Percentiles rank a stretch among this genome's conserved stretches.
Conservation (phyloP, 2,797 vertebrate species). For the Pseudocheirus occidentalis region DNA sequence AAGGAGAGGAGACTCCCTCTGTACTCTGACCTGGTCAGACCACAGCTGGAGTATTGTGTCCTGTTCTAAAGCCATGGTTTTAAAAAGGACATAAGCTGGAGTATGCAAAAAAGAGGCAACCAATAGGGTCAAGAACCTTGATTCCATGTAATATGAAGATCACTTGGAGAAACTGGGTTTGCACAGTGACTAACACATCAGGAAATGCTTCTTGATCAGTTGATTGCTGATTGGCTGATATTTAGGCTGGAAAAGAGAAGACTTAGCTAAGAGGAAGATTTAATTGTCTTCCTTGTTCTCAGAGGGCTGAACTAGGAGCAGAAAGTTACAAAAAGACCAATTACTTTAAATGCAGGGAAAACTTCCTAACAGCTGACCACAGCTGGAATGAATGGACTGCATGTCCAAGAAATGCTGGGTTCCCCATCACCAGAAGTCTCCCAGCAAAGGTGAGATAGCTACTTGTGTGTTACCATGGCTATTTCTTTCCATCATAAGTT, state of each 20-base stretch:
- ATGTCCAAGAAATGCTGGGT: neutral
- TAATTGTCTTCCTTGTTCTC: no score
- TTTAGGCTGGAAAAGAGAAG: neutral
- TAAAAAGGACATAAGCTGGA: neutral
- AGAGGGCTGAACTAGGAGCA: neutral
- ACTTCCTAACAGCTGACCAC: neutral
- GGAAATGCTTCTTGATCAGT: neutral
- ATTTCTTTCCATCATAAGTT: neutral
- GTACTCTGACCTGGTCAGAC: neutral
- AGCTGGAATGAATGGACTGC: neutral
- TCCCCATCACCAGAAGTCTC: neutral
- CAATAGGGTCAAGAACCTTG: neutral
- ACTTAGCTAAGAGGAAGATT: neutral
- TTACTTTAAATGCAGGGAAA: neutral
- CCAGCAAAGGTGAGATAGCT: neutral
- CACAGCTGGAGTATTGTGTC: neutral
- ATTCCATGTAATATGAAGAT: neutral
- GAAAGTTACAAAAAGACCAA: neutral
- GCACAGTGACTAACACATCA: neutral
- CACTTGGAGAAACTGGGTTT: neutral
- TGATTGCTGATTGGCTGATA: neutral
- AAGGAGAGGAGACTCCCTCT: neutral
- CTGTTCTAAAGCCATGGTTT: neutral
- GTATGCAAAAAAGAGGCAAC: neutral
- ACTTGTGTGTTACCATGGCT: neutral